Conservation (phyloP, 2,888 invertebrate species). For the Oscheius sp. region DNA sequence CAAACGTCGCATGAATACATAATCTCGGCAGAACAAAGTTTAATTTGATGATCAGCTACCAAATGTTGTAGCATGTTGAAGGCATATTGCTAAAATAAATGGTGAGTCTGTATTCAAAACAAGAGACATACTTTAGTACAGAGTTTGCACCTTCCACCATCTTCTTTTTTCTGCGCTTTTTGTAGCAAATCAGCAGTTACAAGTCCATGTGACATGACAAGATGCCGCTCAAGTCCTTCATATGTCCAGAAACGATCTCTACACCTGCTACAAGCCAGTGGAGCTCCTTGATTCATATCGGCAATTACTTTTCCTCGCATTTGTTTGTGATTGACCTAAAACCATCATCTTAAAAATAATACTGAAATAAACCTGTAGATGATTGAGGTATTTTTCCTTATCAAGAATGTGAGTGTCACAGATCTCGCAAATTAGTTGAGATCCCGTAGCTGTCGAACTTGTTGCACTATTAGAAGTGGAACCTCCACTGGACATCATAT, state of each 20-base stretch:
- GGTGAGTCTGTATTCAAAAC: background rate
- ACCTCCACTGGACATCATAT: conserved; percentile 4
- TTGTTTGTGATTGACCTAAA: conserved; percentile 63
- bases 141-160: conserved; percentile 91
- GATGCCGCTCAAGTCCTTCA: conserved; percentile 93
- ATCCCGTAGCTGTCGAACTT: conserved; percentile 14
- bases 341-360: background rate
- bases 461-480: background rate
- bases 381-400: conserved; percentile 57
- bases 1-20: conserved; percentile 68
- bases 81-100: conserved; percentile 67
- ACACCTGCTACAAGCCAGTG: conserved; percentile 70
- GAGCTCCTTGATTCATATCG: conserved; percentile 69
- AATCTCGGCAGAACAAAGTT: conserved; percentile 72
- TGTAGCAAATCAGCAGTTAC: conserved; percentile 96
- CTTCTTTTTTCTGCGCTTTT: conserved; percentile 92
- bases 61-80: conserved; percentile 73
- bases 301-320: conserved; percentile 56
- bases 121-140: conserved; percentile 85
- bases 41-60: conserved; percentile 68
- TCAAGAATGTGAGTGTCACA: conserved; percentile 61
- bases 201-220: conserved; percentile 91
- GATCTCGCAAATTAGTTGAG: conserved; percentile 62
- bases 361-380: conserved; percentile 54
- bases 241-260: conserved; percentile 86